Evolutionary conservation across 2,797 vertebrate species (phyloP).

Genomic region (Lophotriccus pileatus): DNA sequence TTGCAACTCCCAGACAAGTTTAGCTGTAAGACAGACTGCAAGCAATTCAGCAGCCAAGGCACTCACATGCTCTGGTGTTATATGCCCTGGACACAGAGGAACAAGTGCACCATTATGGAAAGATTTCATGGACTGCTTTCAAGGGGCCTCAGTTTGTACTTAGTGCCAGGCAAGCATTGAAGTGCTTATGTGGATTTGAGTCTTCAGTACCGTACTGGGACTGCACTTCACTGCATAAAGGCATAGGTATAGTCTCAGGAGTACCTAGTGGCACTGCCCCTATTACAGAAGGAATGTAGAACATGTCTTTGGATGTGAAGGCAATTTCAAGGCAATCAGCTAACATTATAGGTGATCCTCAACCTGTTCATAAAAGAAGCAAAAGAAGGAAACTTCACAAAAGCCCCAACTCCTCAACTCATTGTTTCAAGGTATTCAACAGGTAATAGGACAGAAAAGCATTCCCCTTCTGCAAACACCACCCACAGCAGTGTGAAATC

Average conservation of each 20-base stretch:
- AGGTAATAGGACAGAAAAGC: neutral
- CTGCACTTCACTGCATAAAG: neutral
- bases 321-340: neutral
- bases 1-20: neutral
- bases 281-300: neutral
- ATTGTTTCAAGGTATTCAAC: neutral
- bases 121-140: neutral
- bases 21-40: neutral
- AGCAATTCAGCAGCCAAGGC: neutral
- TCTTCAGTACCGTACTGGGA: neutral
- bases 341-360: neutral
- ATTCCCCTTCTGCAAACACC: neutral
- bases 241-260: neutral
- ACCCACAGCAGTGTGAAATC: neutral
- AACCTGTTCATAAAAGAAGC: neutral
- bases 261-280: neutral
- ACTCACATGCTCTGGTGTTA: neutral
- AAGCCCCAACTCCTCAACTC: neutral
- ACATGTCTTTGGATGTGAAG: neutral
- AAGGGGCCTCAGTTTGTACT: neutral
- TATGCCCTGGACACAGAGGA: neutral
- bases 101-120: neutral
- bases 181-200: neutral
- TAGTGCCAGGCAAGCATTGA: neutral
- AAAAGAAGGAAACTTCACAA: neutral